phyloP scores from a whole-genome alignment of 1,140 invertebrate genomes.

The Anthonomus grandis region DNA sequence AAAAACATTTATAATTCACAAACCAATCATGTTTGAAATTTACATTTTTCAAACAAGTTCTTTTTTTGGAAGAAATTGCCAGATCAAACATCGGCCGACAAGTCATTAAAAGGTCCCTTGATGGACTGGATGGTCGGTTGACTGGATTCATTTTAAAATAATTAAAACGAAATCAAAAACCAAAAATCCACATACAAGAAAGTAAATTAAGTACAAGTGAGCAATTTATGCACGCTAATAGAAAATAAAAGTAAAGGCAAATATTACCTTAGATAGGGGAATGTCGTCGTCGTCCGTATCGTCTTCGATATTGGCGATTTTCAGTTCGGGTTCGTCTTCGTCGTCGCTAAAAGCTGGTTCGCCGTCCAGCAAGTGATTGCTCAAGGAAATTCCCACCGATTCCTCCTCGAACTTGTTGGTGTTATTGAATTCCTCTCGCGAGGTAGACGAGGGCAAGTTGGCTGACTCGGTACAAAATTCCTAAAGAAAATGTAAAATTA shows the following conservation, averaged over 20 bases:
- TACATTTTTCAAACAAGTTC: no score
- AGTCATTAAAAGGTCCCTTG: neutral
- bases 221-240: no score
- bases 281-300: slow-evolving; percentile 87
- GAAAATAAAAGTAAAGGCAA: no score
- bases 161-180: neutral
- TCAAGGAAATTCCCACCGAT: slow-evolving; percentile 40
- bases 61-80: neutral
- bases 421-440: slow-evolving; percentile 52
- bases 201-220: no score
- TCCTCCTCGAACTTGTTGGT: slow-evolving; percentile 58
- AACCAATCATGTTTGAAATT: neutral
- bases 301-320: slow-evolving; percentile 56
- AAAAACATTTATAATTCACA: no score
- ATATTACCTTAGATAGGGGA: slow-evolving; percentile 66
- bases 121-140: neutral
- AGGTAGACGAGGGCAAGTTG: slow-evolving; percentile 52
- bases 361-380: slow-evolving; percentile 49
- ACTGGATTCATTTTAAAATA: neutral
- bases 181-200: no score
- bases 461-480: slow-evolving; percentile 70
- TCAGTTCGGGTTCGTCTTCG: slow-evolving; percentile 62
- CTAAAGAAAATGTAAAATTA: slow-evolving; percentile 7
- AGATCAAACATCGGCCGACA: neutral
- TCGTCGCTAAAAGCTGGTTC: slow-evolving; percentile 80